Conservation (phyloP, 2,797 vertebrate genomes). For the Rousettus madagascariensis region DNA sequence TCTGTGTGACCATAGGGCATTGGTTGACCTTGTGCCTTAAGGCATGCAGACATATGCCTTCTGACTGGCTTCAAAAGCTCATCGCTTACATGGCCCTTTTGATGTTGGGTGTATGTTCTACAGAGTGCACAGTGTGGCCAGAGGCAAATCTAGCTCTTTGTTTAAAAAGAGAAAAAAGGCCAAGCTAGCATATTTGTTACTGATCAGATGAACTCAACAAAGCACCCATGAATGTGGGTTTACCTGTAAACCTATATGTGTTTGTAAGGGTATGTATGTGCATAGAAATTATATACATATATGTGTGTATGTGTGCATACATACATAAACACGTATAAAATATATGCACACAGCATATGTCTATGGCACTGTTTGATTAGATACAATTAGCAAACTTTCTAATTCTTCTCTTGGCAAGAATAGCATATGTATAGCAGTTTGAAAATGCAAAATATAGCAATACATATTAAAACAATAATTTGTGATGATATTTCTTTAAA, state of each 20-base stretch:
- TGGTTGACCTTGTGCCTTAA: conserved; percentile 71
- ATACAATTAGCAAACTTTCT: background rate
- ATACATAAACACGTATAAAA: background rate
- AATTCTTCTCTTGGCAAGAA: background rate
- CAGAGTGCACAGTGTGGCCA: conserved; percentile 63
- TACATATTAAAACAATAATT: background rate
- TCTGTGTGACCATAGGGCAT: conserved; percentile 61
- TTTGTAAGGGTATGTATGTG: background rate
- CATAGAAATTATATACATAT: background rate
- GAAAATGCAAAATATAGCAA: conserved; percentile 36
- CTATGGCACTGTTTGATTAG: background rate
- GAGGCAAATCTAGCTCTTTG: conserved; percentile 75
- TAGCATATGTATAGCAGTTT: background rate
- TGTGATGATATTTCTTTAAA: background rate
- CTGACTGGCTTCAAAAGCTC: conserved; percentile 71
- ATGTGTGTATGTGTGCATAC: background rate
- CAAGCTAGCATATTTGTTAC: conserved; percentile 44
- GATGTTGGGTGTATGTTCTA: conserved; percentile 71
- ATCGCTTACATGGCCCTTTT: conserved; percentile 65
- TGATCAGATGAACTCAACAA: conserved; percentile 55
- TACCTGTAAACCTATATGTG: background rate
- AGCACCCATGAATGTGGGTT: background rate
- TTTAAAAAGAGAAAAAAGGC: conserved; percentile 64
- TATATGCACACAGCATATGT: background rate
- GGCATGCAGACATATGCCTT: conserved; percentile 70